Percentiles rank a stretch among this genome's conserved stretches.
Conservation (phyloP, 1,140 invertebrate species). For the Calosoma granatense region DNA sequence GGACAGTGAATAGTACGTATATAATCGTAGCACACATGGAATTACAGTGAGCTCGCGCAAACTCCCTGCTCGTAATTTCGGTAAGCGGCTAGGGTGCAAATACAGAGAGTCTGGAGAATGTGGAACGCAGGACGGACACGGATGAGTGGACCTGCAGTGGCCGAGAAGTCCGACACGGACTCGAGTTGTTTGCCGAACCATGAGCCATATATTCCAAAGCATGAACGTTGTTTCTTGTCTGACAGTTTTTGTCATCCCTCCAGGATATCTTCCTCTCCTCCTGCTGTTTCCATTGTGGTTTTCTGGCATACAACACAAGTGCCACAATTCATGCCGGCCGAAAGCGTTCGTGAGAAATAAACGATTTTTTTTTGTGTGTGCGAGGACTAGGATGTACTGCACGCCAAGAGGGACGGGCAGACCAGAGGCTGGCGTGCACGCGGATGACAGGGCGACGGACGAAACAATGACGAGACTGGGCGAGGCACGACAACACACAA, state of each 20-base stretch:
- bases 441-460: no score
- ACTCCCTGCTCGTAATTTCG: neutral
- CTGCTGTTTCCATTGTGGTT: conserved; percentile 21
- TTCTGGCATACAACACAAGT: conserved; percentile 20
- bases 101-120: no score
- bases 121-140: no score
- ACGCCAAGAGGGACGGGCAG: neutral
- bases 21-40: neutral
- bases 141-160: neutral
- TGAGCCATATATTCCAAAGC: conserved; percentile 1
- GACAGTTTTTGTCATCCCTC: conserved; percentile 20
- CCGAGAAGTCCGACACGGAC: neutral
- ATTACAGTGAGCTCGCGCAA: neutral
- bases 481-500: neutral
- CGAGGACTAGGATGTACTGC: neutral
- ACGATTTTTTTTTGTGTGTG: neutral
- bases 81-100: neutral
- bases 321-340: conserved; percentile 19
- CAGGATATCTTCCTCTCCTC: conserved; percentile 19
- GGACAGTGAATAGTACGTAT: neutral
- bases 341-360: conserved; percentile 3
- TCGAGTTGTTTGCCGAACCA: neutral
- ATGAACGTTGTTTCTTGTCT: conserved; percentile 21
- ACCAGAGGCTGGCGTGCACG: no score
- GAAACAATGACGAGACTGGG: no score